Base-by-base conservation (phyloP, 2,113 vertebrate genomes). In the Pagrus major region DNA sequence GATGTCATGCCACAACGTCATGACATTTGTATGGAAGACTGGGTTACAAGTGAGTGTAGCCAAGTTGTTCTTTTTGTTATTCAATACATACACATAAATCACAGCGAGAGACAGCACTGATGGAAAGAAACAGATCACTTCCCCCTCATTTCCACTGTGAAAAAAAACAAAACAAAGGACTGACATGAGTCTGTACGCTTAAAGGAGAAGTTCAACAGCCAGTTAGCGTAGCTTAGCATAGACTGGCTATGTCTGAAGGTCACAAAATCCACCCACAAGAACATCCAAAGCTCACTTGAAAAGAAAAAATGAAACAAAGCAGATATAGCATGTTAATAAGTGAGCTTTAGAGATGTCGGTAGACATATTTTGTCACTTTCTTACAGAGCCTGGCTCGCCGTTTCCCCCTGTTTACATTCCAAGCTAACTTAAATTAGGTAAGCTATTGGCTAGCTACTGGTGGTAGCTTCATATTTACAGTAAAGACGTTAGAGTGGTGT, bases 1-100 rank as follows among this genome's bases (percentile, higher is more conserved):
- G 71, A 89, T 85, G 83, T 91, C 80, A 90, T 85, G 51, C 63
- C 54, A 46, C 65, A 60, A 76, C 41, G 37, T 75, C 83, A 78
- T 58, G 66, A 68, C 56, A 72, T 77, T 56, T 75, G 54, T 25
- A 74, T 61, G 51, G 52, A 71, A 7, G 71, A 73, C 55, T 52
- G 52, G 31, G 61, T 86, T 89, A 71, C 84, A 66, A 61, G 39
- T 21, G 37, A 67, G 20, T 74, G 51, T 29, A n/a, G 74, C 58
- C 64, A 80, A 85, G 44, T 68, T 72, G 11, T 65, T 70, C 33
- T 29, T 78, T 71, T 75, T 78, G 69, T 78, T 66, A 69, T 84
- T 78, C 55, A 73, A 27, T 44, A 59, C 16, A 74, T 47, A 6
- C 25, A 75, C 42, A 79, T 68, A 71, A 74, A 18, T 75, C 35